phyloP scores from a whole-genome alignment of 2,888 invertebrate species.

The Spisula subtruncata region DNA sequence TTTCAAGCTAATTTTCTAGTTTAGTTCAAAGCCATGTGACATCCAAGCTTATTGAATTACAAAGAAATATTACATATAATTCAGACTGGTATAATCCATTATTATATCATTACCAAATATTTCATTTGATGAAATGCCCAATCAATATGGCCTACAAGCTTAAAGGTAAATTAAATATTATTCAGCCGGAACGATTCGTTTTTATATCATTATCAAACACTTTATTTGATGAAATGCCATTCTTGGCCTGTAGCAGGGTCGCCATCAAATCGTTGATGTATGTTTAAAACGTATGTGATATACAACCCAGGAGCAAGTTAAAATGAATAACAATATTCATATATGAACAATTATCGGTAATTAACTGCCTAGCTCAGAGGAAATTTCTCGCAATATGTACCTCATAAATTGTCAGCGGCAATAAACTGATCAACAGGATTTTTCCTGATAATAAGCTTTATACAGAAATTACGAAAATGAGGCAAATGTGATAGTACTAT shows the following conservation, averaged over 20 bases:
- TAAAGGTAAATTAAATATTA: not conserved
- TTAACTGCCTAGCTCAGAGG: not conserved
- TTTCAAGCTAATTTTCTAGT: not conserved
- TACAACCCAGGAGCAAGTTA: not conserved
- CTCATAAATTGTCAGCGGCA: not conserved
- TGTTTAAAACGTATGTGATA: not conserved
- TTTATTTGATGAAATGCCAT: not conserved
- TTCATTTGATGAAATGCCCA: not conserved
- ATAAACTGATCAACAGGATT: not conserved
- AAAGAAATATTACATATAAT: not conserved
- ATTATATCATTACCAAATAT: too few species aligned
- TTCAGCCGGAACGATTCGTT: not conserved
- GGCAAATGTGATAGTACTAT: not conserved
- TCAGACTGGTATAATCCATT: not conserved
- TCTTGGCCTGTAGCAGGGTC: not conserved
- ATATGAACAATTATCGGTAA: not conserved
- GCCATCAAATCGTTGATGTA: not conserved
- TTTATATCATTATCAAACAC: not conserved
- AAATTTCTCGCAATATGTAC: not conserved
- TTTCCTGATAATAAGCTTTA: conserved; percentile 6
- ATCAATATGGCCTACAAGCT: not conserved
- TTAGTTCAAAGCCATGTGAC: not conserved
- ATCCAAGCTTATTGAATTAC: not conserved
- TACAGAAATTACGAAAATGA: not conserved
- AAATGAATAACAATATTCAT: not conserved